phyloP scores from a whole-genome alignment of 2,888 invertebrate species.

The Amorpha juglandis region DNA sequence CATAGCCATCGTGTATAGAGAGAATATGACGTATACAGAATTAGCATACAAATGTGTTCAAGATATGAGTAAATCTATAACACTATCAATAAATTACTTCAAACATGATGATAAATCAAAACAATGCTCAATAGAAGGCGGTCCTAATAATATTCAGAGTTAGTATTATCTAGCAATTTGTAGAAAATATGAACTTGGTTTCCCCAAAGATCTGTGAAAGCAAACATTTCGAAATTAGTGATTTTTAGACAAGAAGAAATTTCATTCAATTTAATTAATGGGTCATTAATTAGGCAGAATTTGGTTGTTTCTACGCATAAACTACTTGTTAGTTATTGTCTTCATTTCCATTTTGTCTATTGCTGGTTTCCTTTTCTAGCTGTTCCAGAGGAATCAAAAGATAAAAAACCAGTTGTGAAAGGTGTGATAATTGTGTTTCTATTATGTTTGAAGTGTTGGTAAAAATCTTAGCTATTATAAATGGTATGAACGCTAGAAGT shows the following conservation, averaged over 20 bases:
- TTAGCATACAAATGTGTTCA: conserved; percentile 41
- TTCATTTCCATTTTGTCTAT: background rate
- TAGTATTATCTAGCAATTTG: background rate
- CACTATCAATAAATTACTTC: conserved; percentile 31
- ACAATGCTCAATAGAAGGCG: conserved; percentile 51
- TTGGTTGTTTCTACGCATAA: too few species aligned
- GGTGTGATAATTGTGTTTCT: background rate
- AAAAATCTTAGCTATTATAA: too few species aligned
- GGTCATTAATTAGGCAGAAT: too few species aligned
- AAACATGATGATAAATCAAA: conserved; percentile 42
- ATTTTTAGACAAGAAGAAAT: too few species aligned
- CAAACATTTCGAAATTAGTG: too few species aligned
- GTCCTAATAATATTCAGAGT: conserved; percentile 29
- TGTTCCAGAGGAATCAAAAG: conserved; percentile 5
- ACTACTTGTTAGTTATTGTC: background rate
- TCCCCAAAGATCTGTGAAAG: background rate
- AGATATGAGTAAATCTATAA: conserved; percentile 41
- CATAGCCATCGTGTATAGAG: conserved; percentile 85
- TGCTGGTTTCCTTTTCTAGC: conserved; percentile 5
- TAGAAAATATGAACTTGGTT: background rate
- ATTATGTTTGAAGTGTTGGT: background rate
- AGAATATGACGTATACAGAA: conserved; percentile 75
- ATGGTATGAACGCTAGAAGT: background rate
- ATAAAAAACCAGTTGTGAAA: background rate
- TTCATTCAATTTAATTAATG: too few species aligned